Evolutionary conservation across 1,140 invertebrate species (phyloP).

Genomic region (Ylistrum balloti): DNA sequence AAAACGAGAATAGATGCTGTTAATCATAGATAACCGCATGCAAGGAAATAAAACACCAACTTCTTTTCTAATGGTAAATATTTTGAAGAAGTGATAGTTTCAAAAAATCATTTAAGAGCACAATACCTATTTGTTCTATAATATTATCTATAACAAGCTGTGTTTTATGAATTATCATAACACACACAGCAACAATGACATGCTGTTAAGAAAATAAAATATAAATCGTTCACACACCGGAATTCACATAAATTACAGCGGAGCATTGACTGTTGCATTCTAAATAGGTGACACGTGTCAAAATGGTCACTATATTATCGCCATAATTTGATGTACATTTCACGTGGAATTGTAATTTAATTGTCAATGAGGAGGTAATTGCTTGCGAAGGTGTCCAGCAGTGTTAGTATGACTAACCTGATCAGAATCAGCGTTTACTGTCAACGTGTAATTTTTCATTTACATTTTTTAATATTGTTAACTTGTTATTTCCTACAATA

Average conservation of each 20-base stretch:
- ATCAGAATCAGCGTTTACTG: neutral
- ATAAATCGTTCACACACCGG: conserved; percentile 1
- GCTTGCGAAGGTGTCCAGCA: neutral
- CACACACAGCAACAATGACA: neutral
- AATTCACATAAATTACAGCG: neutral
- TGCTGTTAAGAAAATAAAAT: neutral
- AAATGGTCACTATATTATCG: conserved; percentile 4
- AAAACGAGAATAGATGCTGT: too few species aligned
- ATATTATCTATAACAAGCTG: neutral
- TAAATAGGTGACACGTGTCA: conserved; percentile 24
- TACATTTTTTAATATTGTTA: neutral
- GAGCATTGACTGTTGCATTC: neutral
- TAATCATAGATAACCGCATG: too few species aligned
- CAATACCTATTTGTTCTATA: neutral
- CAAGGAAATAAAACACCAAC: too few species aligned
- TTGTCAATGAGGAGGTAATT: conserved; percentile 25
- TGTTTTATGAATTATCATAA: neutral
- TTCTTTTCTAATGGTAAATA: too few species aligned
- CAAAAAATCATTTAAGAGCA: too few species aligned
- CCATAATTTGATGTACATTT: conserved; percentile 23
- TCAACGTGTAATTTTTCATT: neutral
- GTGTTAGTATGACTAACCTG: neutral
- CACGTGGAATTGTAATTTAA: conserved; percentile 5
- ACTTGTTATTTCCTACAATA: neutral
- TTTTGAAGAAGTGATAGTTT: too few species aligned